A percentile compares a stretch with the other conserved stretches of the same genome.
These are phyloP conservation scores for Amia ocellicauda DNA, from an alignment of 2,113 vertebrate genomes.

Conservation along the genomic window DNA sequence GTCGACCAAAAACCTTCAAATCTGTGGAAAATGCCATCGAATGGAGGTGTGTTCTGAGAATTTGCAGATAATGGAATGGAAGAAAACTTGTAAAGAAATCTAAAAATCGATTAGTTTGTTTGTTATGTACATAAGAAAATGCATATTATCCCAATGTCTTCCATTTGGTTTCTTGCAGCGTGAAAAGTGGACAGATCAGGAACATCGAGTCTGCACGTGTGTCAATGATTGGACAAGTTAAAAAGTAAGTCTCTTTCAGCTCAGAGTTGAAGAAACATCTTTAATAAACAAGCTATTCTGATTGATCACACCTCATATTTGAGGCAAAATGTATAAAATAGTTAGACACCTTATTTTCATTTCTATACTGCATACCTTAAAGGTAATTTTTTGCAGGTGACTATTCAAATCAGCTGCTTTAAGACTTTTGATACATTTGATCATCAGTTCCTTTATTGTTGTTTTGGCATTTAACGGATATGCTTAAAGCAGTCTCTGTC, in stretches of 20 bases:
- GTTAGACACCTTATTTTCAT: no score
- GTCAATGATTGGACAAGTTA: slow-evolving; percentile 96
- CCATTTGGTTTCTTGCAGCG: slow-evolving; percentile 56
- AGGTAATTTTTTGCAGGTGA: no score
- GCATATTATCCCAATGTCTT: not conserved
- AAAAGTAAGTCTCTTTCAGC: slow-evolving; percentile 73
- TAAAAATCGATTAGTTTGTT: not conserved
- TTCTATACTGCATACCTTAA: not conserved
- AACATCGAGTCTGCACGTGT: slow-evolving; percentile 93
- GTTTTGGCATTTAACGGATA: no score
- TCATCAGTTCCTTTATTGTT: no score
- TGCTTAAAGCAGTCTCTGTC: no score
- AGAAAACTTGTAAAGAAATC: not conserved
- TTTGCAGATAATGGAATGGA: no score
- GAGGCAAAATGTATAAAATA: no score
- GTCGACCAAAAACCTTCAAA: slow-evolving; percentile 95
- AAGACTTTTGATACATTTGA: no score
- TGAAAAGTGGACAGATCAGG: slow-evolving; percentile 96
- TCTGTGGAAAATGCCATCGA: slow-evolving; percentile 96
- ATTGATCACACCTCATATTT: no score
- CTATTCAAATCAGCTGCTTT: no score
- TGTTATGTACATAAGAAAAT: not conserved
- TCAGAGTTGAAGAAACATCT: no score
- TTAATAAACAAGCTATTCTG: no score
- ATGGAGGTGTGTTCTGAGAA: slow-evolving; percentile 76